phyloP scores from a whole-genome alignment of 2,797 vertebrate species.

The Lagorchestes hirsutus region DNA sequence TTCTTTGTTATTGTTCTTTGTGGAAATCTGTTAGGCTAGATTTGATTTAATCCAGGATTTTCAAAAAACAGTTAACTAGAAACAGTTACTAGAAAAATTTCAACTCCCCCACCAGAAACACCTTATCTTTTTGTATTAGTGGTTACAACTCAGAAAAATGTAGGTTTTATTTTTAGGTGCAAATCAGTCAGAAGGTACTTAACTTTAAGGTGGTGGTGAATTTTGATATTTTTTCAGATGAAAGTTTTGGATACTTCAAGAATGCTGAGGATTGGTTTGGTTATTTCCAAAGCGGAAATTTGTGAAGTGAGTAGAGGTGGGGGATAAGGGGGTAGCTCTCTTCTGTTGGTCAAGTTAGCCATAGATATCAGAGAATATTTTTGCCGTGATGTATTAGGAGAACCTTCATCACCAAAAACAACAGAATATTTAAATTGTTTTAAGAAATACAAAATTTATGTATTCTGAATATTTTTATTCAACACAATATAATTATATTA shows the following conservation, averaged over 20 bases:
- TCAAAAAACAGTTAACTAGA: conserved; percentile 10
- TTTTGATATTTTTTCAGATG: background rate
- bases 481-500: conserved; percentile 51
- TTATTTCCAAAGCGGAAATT: conserved; percentile 39
- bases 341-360: conserved; percentile 27
- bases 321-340: background rate
- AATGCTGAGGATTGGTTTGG: conserved; percentile 11
- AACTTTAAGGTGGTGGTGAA: background rate
- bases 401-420: conserved; percentile 25
- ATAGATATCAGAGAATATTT: conserved; percentile 19
- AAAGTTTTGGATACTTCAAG: conserved; percentile 56
- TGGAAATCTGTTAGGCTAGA: conserved; percentile 26
- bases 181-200: background rate
- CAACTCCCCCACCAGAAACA: conserved; percentile 20
- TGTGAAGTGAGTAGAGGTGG: conserved; percentile 13
- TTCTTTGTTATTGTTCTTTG: conserved; percentile 19
- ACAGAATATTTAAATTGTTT: conserved; percentile 20
- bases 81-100: conserved; percentile 39
- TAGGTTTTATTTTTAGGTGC: conserved; percentile 47
- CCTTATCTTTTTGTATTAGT: conserved; percentile 26
- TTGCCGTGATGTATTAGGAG: conserved; percentile 33
- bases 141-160: conserved; percentile 9
- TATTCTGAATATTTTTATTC: conserved; percentile 46
- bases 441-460: background rate
- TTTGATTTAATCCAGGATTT: conserved; percentile 40